Base-by-base conservation (phyloP, 2,113 vertebrate genomes). In the Platycercus adscitus region DNA sequence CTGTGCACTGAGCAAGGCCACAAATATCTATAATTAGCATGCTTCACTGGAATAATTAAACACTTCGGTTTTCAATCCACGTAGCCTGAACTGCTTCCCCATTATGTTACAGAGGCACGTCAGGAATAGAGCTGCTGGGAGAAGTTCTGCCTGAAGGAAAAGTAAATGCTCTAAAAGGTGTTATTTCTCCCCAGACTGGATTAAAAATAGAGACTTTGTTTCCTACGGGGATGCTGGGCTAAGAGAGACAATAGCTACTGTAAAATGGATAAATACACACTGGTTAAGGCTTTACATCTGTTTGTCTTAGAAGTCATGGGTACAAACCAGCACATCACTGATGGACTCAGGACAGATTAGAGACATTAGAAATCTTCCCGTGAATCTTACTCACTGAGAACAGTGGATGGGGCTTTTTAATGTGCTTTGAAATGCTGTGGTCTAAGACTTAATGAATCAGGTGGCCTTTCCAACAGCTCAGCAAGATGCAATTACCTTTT, bases 31-130 rank as follows among this genome's bases (percentile, higher is more conserved):
- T 70, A 64, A 94, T 97, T 82, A 92, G 69, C 50, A 46, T 3
- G 23, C 71, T 94, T 39, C 39, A 11, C 72, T 28, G 21, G 44
- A 92, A 89, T 69, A 90, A 93, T 96, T 81, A 89, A 96, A 77
- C 43, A 31, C 61, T 76, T 20, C 63, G 26, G 71, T 79, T 88
- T 69, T 60, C 72, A 73, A 28, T 69, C 47, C 61, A n/a, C 11
- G 12, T 25, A 29, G 28, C 64, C 64, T 61, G 10, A 88, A 76
- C 18, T 25, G 56, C 63, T 85, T 80, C 85, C 56, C 24, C n/a
- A 1, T 49, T 44, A 10, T 31, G 49, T 49, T 77, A 37, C 26
- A n/a, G n/a, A 25, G 10, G 28, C 17, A 49, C 33, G 13, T 68
- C 69, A 50, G 76, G 43, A 92, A 55, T 0, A 28, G 28, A 64